Conservation (phyloP, 23 tunicate species). For the Diplosoma virens region DNA sequence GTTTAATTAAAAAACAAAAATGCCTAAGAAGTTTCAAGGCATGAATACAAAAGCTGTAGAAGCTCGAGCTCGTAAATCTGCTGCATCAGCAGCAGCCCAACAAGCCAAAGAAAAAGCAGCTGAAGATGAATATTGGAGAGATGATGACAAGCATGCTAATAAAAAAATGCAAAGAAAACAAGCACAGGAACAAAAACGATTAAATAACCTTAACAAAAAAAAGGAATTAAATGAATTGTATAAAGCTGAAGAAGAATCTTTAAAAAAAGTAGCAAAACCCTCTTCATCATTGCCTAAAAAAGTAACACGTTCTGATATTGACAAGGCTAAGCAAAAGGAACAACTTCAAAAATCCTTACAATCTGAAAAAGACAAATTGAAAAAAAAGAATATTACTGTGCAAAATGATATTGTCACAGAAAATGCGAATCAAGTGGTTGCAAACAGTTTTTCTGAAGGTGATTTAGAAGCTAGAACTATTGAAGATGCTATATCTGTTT, state of each 20-base stretch:
- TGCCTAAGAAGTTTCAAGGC: constrained; percentile 93
- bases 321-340: constrained; percentile 6
- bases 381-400: constrained; percentile 49
- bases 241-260: constrained; percentile 68
- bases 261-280: constrained; percentile 43
- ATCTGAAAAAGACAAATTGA: not conserved
- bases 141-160: constrained; percentile 63
- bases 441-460: constrained; percentile 32
- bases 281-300: constrained; percentile 28
- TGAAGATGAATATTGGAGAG: constrained; percentile 87
- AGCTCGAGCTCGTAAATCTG: constrained; percentile 83
- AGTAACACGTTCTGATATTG: constrained; percentile 78
- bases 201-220: constrained; percentile 56
- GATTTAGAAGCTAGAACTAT: constrained; percentile 74
- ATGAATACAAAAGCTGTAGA: constrained; percentile 85
- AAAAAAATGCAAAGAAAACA: constrained; percentile 77
- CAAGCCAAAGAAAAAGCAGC: constrained; percentile 52
- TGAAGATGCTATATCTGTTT: constrained; percentile 83
- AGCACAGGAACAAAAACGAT: constrained; percentile 67
- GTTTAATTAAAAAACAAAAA: no score
- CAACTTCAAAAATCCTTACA: constrained; percentile 29
- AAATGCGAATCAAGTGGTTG: constrained; percentile 61
- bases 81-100: constrained; percentile 32
- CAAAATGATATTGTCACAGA: constrained; percentile 45
- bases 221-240: constrained; percentile 68